Percentiles rank a stretch among this genome's conserved stretches.
These are phyloP conservation scores for Potorous gilbertii DNA, from an alignment of 2,797 vertebrate species.

Conservation along the genomic window DNA sequence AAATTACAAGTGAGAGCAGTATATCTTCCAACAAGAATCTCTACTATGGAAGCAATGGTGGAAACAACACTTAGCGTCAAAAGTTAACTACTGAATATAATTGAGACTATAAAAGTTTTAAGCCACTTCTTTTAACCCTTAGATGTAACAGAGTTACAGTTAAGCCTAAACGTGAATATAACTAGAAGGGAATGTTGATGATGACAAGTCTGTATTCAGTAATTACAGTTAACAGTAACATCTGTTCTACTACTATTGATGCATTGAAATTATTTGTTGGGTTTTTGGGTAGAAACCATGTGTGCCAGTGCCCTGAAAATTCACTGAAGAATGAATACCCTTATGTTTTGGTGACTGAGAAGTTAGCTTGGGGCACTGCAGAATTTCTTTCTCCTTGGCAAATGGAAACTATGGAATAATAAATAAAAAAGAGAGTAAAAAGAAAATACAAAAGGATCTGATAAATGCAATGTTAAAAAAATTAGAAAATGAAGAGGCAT, in stretches of 20 bases:
- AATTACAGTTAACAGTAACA: slow-evolving; percentile 65
- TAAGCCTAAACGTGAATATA: slow-evolving; percentile 21
- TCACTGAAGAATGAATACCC: slow-evolving; percentile 71
- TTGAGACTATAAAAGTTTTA: slow-evolving; percentile 28
- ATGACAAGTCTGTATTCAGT: slow-evolving; percentile 55
- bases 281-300: slow-evolving; percentile 57
- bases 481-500: not conserved
- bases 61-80: slow-evolving; percentile 29
- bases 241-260: slow-evolving; percentile 58
- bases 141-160: not conserved
- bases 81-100: slow-evolving; percentile 29
- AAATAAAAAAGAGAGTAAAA: slow-evolving; percentile 48
- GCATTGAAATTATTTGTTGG: slow-evolving; percentile 58
- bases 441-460: slow-evolving; percentile 44
- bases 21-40: slow-evolving; percentile 48
- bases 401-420: slow-evolving; percentile 62
- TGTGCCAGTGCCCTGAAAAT: slow-evolving; percentile 56
- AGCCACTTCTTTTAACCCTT: slow-evolving; percentile 24
- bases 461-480: slow-evolving; percentile 31
- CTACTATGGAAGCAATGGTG: slow-evolving; percentile 52
- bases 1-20: slow-evolving; percentile 41
- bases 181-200: not conserved
- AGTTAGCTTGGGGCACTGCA: slow-evolving; percentile 71
- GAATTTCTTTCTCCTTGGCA: slow-evolving; percentile 74
- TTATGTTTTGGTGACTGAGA: slow-evolving; percentile 69